phyloP scores from a whole-genome alignment of 2,113 vertebrate species.

The Microtus pennsylvanicus region DNA sequence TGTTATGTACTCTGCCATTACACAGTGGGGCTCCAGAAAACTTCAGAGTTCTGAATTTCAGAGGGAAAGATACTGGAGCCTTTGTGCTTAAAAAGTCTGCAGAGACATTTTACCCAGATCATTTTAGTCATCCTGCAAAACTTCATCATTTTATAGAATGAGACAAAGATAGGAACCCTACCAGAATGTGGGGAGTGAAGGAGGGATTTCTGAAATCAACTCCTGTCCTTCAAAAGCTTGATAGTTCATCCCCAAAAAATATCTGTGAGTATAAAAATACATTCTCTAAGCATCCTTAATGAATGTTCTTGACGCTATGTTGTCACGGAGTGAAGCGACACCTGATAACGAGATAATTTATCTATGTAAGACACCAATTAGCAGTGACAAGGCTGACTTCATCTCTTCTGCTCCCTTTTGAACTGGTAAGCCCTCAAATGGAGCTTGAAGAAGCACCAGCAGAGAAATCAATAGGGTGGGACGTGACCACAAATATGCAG shows the following conservation, averaged over 20 bases:
- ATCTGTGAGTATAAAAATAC: constrained; percentile 23
- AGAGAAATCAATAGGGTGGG: constrained; percentile 40
- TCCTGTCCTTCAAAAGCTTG: constrained; percentile 26
- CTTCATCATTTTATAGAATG: background rate
- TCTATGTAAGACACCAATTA: constrained; percentile 67
- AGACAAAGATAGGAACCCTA: constrained; percentile 30
- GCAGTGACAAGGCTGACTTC: constrained; percentile 50
- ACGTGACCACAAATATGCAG: background rate
- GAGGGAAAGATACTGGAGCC: background rate
- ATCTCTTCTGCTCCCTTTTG: background rate
- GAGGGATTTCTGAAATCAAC: constrained; percentile 29
- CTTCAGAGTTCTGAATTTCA: background rate
- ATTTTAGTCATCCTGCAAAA: background rate
- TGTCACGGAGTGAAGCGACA: constrained; percentile 64
- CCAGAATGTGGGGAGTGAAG: background rate
- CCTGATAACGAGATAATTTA: constrained; percentile 68
- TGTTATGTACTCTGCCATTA: rapidly evolving
- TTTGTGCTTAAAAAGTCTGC: background rate
- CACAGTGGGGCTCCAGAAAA: background rate
- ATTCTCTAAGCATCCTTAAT: background rate
- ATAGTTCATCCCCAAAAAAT: background rate
- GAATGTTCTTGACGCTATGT: background rate
- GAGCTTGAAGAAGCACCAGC: background rate
- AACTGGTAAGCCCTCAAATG: background rate
- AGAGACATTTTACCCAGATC: background rate